phyloP scores from a whole-genome alignment of 2,888 invertebrate species.

The Pinctada fucata region DNA sequence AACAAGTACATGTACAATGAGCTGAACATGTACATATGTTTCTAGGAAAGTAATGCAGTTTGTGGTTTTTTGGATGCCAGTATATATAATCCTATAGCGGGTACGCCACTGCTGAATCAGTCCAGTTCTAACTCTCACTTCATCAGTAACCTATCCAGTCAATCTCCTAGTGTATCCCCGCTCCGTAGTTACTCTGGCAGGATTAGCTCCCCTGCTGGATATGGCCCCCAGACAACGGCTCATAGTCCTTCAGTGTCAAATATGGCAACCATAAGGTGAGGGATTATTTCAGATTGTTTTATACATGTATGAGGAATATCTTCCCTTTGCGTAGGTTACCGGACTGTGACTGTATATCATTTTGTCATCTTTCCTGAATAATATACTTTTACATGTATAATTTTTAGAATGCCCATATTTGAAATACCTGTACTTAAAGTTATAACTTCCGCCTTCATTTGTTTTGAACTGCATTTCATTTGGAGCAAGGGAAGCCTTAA shows the following conservation, averaged over 20 bases:
- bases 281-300: not conserved
- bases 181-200: constrained; percentile 68
- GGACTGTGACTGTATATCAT: too few relatives aligned
- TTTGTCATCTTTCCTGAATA: too few relatives aligned
- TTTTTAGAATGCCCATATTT: too few relatives aligned
- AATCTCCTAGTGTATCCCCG: constrained; percentile 72
- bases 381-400: too few relatives aligned
- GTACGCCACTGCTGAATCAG: constrained; percentile 57
- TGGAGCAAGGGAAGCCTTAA: too few relatives aligned
- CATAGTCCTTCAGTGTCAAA: constrained; percentile 59
- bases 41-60: constrained; percentile 59
- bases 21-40: too few relatives aligned
- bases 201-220: constrained; percentile 68
- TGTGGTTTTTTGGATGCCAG: constrained; percentile 60
- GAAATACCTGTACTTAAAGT: too few relatives aligned
- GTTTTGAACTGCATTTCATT: too few relatives aligned
- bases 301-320: too few relatives aligned
- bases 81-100: constrained; percentile 55
- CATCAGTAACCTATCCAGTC: constrained; percentile 65
- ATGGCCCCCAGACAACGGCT: constrained; percentile 14
- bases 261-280: constrained; percentile 63
- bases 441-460: too few relatives aligned
- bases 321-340: too few relatives aligned
- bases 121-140: constrained; percentile 61
- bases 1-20: too few relatives aligned